Evolutionary conservation across 2,113 vertebrate species (phyloP), one percentile per base, ranked within the genome.

Genomic region (Meriones unguiculatus): DNA sequence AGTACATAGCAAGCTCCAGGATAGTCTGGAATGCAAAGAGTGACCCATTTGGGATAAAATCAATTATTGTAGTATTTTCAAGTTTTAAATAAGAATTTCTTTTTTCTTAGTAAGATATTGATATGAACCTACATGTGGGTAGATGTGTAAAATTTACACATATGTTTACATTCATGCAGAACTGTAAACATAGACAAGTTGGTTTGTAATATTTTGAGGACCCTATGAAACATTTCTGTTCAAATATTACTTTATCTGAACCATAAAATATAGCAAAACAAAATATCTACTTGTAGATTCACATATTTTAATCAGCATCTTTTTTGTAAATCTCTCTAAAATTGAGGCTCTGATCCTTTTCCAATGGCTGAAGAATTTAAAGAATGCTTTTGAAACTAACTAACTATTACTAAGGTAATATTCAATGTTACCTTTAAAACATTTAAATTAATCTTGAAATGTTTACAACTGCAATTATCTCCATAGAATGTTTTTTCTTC

Each of bases 221-320:
- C 65, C 9, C 11, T 82, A 84, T 24, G 41, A 90, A 67, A 90
- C 14, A 38, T 84, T 76, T 84, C 25, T 76, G 8, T 85, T 38
- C 93, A 85, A 90, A 77, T 78, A 7, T 41, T 41, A 24, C 24
- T 73, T 94, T 94, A 59, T n/a, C 80, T 59, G 38, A 76, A 85
- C 30, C 28, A 70, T 78, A 86, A 78, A 70, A 22, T 4, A 84
- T 14, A 54, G 25, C 28, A 30, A 85, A 62, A 72, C 41, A 80
- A 2, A 14, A 41, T 25, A 54, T 57, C 57, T 62, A 35, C 54
- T 82, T 35, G 24, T 35, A 69, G 65, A 57, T 20, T 67, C 30
- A 70, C 25, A 50, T 9, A 62, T 70, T 87, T 95, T 41, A 86
- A 59, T 78, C 4, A 62, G 41, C 6, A 62, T 38, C n/a, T 76